Conservation (phyloP, 2,113 vertebrate species). For the Catharus minimus region DNA sequence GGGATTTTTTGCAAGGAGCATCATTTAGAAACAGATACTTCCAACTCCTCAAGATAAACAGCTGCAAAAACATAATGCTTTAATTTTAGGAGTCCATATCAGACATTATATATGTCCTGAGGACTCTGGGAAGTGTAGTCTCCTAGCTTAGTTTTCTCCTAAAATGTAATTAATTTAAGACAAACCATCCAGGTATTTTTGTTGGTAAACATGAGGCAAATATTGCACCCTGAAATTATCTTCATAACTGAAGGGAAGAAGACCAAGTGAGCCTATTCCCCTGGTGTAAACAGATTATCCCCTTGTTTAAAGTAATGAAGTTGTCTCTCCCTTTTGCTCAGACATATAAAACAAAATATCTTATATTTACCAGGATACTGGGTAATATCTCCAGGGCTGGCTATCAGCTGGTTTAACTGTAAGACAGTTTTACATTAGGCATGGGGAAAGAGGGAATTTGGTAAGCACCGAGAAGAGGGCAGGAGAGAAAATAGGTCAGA, state of each 20-base stretch:
- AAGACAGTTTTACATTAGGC: background rate
- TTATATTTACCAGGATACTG: conserved; percentile 19
- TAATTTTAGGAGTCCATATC: background rate
- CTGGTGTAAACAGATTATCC: conserved; percentile 36
- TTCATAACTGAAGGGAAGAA: background rate
- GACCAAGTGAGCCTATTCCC: background rate
- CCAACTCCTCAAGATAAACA: background rate
- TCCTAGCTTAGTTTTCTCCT: background rate
- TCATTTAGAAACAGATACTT: background rate
- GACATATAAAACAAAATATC: conserved; percentile 22
- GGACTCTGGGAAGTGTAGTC: conserved; percentile 33
- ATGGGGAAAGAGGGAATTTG: conserved; percentile 9
- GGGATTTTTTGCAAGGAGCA: background rate
- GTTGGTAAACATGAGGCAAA: background rate
- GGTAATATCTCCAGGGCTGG: conserved; percentile 31
- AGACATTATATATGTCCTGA: background rate
- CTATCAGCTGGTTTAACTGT: conserved; percentile 40
- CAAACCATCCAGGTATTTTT: background rate
- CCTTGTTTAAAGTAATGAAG: conserved; percentile 13
- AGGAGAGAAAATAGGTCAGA: conserved; percentile 52
- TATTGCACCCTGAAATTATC: background rate
- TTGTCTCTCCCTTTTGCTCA: conserved; percentile 1
- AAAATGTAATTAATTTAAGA: background rate
- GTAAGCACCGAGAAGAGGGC: background rate
- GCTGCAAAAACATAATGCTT: background rate